phyloP scores from a whole-genome alignment of 2,113 vertebrate genomes.

The Acrocephalus arundinaceus region DNA sequence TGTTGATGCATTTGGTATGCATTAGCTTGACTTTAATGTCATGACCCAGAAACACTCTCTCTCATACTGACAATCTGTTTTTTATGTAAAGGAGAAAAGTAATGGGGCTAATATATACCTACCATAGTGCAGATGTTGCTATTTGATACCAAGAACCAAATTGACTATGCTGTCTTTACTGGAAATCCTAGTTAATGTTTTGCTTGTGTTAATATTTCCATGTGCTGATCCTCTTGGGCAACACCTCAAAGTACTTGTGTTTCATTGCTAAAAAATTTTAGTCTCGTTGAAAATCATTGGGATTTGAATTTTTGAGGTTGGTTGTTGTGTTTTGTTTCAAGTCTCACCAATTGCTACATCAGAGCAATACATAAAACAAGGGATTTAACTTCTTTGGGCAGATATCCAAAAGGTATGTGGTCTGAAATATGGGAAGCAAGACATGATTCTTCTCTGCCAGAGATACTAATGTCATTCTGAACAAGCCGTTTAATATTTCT shows the following conservation, averaged over 20 bases:
- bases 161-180: background rate
- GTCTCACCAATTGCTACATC: background rate
- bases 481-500: background rate
- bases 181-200: conserved; percentile 34
- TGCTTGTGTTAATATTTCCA: conserved; percentile 30
- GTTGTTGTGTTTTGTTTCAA: background rate
- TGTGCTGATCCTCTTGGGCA: background rate
- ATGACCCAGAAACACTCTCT: background rate
- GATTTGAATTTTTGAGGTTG: conserved; percentile 10
- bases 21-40: background rate
- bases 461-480: background rate
- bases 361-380: background rate
- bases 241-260: background rate
- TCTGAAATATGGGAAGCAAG: background rate
- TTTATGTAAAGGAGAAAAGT: background rate
- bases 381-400: background rate
- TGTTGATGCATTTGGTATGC: background rate
- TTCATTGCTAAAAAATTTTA: background rate
- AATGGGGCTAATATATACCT: background rate
- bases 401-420: background rate
- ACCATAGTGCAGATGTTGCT: background rate
- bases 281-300: background rate
- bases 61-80: background rate
- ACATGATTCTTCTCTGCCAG: background rate
- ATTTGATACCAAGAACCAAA: background rate